Percentiles rank a stretch among this genome's conserved stretches.
Evolutionary conservation across 2,113 vertebrate genomes (phyloP).

Genomic region (Ornithorhynchus anatinus): DNA sequence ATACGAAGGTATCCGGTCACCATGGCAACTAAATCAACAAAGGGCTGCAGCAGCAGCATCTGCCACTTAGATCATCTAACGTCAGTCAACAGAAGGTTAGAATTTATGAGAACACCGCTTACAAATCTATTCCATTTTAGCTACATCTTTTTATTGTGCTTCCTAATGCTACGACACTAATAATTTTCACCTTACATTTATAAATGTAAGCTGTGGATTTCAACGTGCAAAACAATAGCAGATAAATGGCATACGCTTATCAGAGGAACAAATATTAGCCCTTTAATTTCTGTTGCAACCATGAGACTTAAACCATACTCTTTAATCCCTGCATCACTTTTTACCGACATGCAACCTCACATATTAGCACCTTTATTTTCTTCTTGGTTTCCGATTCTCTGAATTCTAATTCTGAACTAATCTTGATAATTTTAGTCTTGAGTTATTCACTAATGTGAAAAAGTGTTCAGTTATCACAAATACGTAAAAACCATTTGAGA

Average conservation of each 20-base stretch:
- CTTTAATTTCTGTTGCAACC: too few relatives aligned
- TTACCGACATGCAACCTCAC: too few relatives aligned
- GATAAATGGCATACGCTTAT: not conserved
- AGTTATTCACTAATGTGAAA: too few relatives aligned
- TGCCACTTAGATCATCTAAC: conserved; percentile 68
- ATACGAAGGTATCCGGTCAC: conserved; percentile 78
- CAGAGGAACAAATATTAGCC: conserved; percentile 12
- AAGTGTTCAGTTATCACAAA: too few relatives aligned
- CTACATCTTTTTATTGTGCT: conserved; percentile 52
- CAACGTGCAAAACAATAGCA: conserved; percentile 10
- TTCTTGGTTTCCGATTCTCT: too few relatives aligned
- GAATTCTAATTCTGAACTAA: too few relatives aligned
- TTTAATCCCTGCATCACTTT: too few relatives aligned
- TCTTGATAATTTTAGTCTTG: too few relatives aligned
- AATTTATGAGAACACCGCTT: conserved; percentile 68
- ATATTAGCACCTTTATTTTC: too few relatives aligned
- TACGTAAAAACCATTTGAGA: too few relatives aligned
- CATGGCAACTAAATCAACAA: conserved; percentile 94
- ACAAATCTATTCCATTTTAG: conserved; percentile 59
- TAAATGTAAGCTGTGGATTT: not conserved
- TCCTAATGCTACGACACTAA: conserved; percentile 28
- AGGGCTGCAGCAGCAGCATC: conserved; percentile 75
- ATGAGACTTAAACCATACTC: too few relatives aligned
- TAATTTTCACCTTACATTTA: conserved; percentile 17
- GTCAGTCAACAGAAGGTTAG: conserved; percentile 67